Base-by-base conservation (phyloP, 2,888 invertebrate species). In the Tridacna crocea region DNA sequence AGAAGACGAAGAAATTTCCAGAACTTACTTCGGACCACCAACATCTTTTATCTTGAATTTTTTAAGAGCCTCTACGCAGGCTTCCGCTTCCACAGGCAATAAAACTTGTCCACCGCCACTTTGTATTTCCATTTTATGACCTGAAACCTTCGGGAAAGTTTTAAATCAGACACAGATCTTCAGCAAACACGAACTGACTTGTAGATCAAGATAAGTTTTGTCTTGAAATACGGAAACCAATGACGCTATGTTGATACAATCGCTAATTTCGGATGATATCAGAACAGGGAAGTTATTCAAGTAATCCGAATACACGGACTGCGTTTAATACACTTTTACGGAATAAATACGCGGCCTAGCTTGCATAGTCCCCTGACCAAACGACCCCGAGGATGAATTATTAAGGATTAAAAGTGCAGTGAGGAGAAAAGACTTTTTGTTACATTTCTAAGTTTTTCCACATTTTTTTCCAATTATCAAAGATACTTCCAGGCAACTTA, bases 41-140 rank as follows among this genome's bases (percentile, higher is more conserved):
- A 98, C 95, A 84, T 96, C 95, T 84, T 96, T 96, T 48, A 98
- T 95, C 60, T 95, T 95, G 82, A 96, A 96, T 47, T 96, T 95
- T 87, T 96, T 95, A 93, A 98, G 96, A 88, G 96, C 96, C 92
- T 97, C 96, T 6, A 97, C 95, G 90, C 96, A 97, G 86, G 96
- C 94, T 92, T 97, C 97, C 11, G 97, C 95, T 95, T 98, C 98
- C 26, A 92, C 88, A 27, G 94, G 89, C 63, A 94, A 72, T 60
- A 94, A 80, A 48, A 93, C 91, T 12, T 90, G 91, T 11, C 88
- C 87, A 51, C 79, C 83, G 48, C 88, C 87, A 58, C 79, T 75
- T 6, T 70, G 70, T 51, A 70, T 70, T 47, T 70, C 70, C 70
- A 70, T 70, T 51, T 70, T 24, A 51, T 3, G 24, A 36, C 8